These are phyloP conservation scores for Pherbina coryleti DNA, from an alignment of 2,888 invertebrate genomes.

Conservation along the genomic window DNA sequence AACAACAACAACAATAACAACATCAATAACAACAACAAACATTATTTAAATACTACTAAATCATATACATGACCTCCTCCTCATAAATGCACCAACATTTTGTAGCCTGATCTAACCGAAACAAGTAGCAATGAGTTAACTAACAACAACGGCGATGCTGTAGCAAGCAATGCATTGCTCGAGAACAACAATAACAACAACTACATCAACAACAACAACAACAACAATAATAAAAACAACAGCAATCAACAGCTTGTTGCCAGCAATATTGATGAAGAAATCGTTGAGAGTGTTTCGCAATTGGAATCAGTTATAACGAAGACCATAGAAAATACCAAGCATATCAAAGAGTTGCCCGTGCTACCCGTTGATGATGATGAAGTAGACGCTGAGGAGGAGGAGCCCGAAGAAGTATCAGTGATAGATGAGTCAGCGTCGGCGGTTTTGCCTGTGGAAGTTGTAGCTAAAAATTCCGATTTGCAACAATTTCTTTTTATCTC, in stretches of 20 bases:
- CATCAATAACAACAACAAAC: slow-evolving; percentile 28
- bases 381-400: slow-evolving; percentile 52
- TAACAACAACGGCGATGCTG: slow-evolving; percentile 28
- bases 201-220: slow-evolving; percentile 13
- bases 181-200: slow-evolving; percentile 16
- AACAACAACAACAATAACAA: slow-evolving; percentile 18
- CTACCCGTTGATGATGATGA: slow-evolving; percentile 53
- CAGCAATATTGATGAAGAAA: slow-evolving; percentile 60
- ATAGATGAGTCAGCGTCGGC: slow-evolving; percentile 3
- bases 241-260: slow-evolving; percentile 31
- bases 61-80: slow-evolving; percentile 23
- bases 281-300: slow-evolving; percentile 66
- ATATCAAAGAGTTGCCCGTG: slow-evolving; percentile 65
- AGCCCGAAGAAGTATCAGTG: slow-evolving; percentile 20
- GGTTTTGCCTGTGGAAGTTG: background rate
- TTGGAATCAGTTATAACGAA: slow-evolving; percentile 69
- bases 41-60: slow-evolving; percentile 22
- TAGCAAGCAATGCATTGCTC: slow-evolving; percentile 20
- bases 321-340: slow-evolving; percentile 69
- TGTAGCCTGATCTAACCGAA: slow-evolving; percentile 48
- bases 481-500: background rate
- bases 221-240: slow-evolving; percentile 42
- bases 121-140: slow-evolving; percentile 40
- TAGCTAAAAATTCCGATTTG: slow-evolving; percentile 7
- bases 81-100: slow-evolving; percentile 15